Percentiles rank a stretch among this genome's conserved stretches.
phyloP scores from a whole-genome alignment of 2,797 vertebrate genomes.

The Perodicticus potto region DNA sequence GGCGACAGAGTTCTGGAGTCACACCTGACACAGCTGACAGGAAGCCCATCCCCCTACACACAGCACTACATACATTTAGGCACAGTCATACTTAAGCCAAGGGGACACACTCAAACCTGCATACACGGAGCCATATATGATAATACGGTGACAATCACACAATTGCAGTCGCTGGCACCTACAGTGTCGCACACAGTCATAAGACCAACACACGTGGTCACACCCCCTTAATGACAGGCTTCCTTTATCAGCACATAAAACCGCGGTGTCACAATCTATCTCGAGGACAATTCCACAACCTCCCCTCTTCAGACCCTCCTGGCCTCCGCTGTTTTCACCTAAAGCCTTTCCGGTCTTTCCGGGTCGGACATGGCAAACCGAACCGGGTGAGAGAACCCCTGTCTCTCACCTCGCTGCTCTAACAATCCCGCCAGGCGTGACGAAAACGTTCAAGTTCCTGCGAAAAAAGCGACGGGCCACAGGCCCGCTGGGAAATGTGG shows the following conservation, averaged over 20 bases:
- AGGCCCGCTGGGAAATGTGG: constrained; percentile 71
- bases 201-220: not conserved
- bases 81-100: not conserved
- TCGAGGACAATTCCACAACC: not conserved
- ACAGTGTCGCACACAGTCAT: not conserved
- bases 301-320: too few species aligned
- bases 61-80: not conserved
- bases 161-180: not conserved
- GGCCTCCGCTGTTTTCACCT: not conserved
- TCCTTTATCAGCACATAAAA: not conserved
- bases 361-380: not conserved
- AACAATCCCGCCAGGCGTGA: not conserved
- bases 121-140: not conserved
- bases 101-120: not conserved
- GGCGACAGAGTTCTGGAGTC: not conserved
- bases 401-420: not conserved
- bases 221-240: not conserved
- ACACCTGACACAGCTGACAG: not conserved
- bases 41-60: not conserved
- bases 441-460: not conserved
- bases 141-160: not conserved
- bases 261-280: not conserved
- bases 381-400: rapidly evolving
- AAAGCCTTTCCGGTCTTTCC: not conserved
- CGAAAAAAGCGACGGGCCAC: not conserved